Conservation (phyloP, 2,888 invertebrate species). For the Melanostoma mellinum region DNA sequence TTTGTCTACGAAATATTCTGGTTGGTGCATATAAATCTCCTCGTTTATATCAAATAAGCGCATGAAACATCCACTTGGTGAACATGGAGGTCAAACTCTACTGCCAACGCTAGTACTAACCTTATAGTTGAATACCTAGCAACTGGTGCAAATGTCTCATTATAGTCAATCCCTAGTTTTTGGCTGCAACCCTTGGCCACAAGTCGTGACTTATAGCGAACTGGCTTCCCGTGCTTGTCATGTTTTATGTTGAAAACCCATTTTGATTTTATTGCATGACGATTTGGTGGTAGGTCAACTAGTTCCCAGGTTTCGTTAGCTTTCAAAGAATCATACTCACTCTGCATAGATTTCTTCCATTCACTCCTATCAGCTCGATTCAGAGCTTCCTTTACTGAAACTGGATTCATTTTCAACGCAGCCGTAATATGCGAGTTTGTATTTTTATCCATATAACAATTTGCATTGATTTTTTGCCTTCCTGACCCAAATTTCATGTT, state of each 20-base stretch:
- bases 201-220: conserved; percentile 25
- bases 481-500: too few relatives aligned
- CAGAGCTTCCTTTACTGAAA: not conserved
- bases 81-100: conserved; percentile 36
- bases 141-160: conserved; percentile 54
- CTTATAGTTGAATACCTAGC: conserved; percentile 37
- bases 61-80: conserved; percentile 49
- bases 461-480: not conserved
- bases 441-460: not conserved
- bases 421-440: not conserved
- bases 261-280: conserved; percentile 24
- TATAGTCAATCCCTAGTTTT: conserved; percentile 30
- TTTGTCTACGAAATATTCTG: conserved; percentile 35
- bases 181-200: conserved; percentile 50
- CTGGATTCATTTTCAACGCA: not conserved
- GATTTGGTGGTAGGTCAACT: conserved; percentile 22
- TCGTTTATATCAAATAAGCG: conserved; percentile 55
- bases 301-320: conserved; percentile 45
- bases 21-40: conserved; percentile 46
- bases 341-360: not conserved
- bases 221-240: conserved; percentile 18
- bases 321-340: conserved; percentile 42
- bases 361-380: not conserved
- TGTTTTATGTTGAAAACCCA: conserved; percentile 52
- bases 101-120: conserved; percentile 39